A percentile compares a stretch with the other conserved stretches of the same genome.
Conservation (phyloP, 2,888 invertebrate species). For the Andricus curvator region DNA sequence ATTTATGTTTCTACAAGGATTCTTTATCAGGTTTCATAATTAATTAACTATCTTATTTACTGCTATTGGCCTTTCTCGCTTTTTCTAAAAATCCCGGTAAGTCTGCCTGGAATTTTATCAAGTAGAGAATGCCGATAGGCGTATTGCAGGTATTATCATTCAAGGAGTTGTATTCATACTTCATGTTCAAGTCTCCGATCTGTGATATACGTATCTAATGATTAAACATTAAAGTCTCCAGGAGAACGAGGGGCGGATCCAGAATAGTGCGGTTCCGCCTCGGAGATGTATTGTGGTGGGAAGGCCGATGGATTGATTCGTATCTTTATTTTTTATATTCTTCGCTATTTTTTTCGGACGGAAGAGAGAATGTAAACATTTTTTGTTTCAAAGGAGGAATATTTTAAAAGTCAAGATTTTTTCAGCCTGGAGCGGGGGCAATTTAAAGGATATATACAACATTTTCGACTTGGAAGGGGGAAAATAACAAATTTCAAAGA, state of each 20-base stretch:
- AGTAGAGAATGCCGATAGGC: not conserved
- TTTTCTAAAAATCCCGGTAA: not conserved
- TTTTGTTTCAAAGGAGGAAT: not conserved
- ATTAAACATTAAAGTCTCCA: constrained; percentile 38
- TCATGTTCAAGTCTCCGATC: constrained; percentile 14
- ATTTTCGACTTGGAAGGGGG: too few relatives aligned
- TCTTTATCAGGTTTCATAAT: not conserved
- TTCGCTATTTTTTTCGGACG: not conserved
- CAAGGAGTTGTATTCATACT: not conserved
- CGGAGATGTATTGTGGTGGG: constrained; percentile 3
- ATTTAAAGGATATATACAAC: too few relatives aligned
- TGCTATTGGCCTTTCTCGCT: not conserved
- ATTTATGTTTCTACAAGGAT: not conserved
- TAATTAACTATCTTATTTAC: constrained; percentile 2
- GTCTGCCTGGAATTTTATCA: not conserved
- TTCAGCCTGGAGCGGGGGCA: too few relatives aligned
- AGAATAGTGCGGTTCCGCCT: constrained; percentile 20
- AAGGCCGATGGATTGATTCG: constrained; percentile 2
- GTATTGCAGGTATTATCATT: not conserved
- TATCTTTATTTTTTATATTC: not conserved
- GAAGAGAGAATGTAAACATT: not conserved
- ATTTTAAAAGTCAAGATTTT: not conserved
- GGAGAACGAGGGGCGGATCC: constrained; percentile 30
- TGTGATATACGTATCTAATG: not conserved
- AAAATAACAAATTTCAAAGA: too few relatives aligned